Conservation (phyloP, 1,140 invertebrate genomes). For the Drosophila serrata region DNA sequence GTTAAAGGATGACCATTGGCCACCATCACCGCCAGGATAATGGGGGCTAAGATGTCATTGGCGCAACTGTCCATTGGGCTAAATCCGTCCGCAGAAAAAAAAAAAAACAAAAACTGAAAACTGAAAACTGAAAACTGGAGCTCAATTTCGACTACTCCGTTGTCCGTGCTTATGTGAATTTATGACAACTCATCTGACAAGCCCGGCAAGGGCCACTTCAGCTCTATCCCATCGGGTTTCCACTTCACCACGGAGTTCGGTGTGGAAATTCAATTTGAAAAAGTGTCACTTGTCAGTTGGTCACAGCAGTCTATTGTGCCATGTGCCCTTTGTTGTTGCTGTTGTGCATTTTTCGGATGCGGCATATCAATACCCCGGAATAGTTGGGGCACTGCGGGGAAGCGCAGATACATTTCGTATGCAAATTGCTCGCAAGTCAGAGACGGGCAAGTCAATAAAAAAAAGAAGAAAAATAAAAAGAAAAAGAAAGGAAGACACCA, state of each 20-base stretch:
- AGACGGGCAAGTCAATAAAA: conserved; percentile 47
- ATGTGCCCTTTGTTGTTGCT: conserved; percentile 55
- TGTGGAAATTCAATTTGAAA: conserved; percentile 73
- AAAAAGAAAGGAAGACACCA: conserved; percentile 24
- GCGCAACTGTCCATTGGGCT: conserved; percentile 50
- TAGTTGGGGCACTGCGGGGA: conserved; percentile 14
- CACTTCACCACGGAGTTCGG: conserved; percentile 4
- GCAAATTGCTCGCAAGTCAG: conserved; percentile 59
- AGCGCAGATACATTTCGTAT: conserved; percentile 60
- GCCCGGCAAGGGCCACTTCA: conserved; percentile 26
- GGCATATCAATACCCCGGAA: conserved; percentile 57
- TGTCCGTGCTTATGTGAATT: conserved; percentile 28
- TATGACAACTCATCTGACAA: conserved; percentile 37
- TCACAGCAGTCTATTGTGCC: conserved; percentile 50
- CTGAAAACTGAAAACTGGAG: conserved; percentile 3
- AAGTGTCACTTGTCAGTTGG: conserved; percentile 75
- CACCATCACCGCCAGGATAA: conserved; percentile 65
- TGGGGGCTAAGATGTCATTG: conserved; percentile 50
- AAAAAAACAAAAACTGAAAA: neutral
- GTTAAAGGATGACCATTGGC: conserved; percentile 57
- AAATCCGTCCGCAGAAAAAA: neutral
- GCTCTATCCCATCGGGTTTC: conserved; percentile 16
- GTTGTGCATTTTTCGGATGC: conserved; percentile 53
- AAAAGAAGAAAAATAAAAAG: conserved; percentile 15
- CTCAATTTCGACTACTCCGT: conserved; percentile 31